Conservation (phyloP, 2,113 vertebrate species). For the Chauna torquata region DNA sequence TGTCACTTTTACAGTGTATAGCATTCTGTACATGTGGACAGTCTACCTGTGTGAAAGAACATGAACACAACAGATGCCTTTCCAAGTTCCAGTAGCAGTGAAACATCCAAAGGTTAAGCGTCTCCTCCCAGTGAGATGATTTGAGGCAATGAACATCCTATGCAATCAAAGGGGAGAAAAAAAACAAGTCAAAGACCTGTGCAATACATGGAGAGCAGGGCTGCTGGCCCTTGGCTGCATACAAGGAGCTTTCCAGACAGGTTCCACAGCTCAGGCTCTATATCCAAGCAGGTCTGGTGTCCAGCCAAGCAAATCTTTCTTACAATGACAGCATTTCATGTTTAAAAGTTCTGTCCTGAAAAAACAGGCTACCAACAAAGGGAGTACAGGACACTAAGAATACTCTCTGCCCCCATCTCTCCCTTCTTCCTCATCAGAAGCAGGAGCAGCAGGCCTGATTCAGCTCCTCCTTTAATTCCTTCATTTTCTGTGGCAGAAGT, state of each 20-base stretch:
- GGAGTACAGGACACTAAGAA: not conserved
- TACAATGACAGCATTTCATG: not conserved
- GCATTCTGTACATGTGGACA: not conserved
- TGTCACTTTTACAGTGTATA: not conserved
- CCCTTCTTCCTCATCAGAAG: not conserved
- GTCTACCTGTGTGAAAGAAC: not conserved
- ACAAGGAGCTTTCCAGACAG: not conserved
- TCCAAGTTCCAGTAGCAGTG: rapidly evolving
- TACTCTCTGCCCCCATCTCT: not conserved
- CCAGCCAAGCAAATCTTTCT: rapidly evolving
- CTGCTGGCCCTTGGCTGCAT: not conserved
- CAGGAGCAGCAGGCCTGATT: not conserved
- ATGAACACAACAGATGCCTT: not conserved
- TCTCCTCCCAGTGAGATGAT: not conserved
- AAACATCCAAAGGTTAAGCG: not conserved
- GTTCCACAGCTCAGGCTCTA: not conserved
- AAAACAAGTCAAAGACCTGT: not conserved
- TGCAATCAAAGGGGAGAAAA: not conserved
- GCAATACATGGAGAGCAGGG: not conserved
- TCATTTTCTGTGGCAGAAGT: not conserved
- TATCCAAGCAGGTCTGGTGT: not conserved
- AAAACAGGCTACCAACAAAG: not conserved
- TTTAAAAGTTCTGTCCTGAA: not conserved
- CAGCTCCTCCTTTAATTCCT: not conserved
- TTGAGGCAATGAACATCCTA: not conserved